phyloP scores from a whole-genome alignment of 2,797 vertebrate genomes.

The Schizopygopsis pylzovi region DNA sequence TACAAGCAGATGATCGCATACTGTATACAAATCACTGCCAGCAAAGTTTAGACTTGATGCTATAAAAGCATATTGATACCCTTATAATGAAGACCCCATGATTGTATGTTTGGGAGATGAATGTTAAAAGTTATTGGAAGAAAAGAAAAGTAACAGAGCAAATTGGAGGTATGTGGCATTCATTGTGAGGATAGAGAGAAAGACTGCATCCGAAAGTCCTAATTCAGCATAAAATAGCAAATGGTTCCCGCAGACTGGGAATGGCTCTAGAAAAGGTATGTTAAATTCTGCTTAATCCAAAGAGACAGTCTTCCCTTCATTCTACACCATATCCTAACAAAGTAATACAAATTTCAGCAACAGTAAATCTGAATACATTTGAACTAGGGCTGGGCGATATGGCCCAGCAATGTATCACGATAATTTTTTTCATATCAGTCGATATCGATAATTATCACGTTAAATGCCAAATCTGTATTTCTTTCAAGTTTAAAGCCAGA shows the following conservation, averaged over 20 bases:
- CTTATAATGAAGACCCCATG: not conserved
- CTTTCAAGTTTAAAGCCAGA: no score
- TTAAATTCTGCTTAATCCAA: not conserved
- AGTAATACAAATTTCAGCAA: not conserved
- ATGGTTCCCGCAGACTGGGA: not conserved
- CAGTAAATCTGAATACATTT: not conserved
- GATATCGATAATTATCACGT: no score
- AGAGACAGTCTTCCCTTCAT: not conserved
- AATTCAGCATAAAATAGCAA: not conserved
- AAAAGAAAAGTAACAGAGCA: not conserved
- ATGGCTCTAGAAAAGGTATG: not conserved
- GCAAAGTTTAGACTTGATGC: not conserved
- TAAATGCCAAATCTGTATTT: no score
- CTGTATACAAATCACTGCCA: not conserved
- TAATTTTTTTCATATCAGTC: no score
- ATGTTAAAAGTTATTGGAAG: not conserved
- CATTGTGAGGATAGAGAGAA: not conserved
- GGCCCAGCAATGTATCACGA: no score
- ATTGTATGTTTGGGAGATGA: slow-evolving; percentile 28
- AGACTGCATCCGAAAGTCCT: not conserved
- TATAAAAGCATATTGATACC: slow-evolving; percentile 3
- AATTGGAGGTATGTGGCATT: not conserved
- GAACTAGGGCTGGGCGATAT: not conserved
- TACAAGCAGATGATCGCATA: slow-evolving; percentile 20
- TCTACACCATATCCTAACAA: not conserved